Evolutionary conservation across 2,888 invertebrate species (phyloP).

Genomic region (Pheosia gnoma): DNA sequence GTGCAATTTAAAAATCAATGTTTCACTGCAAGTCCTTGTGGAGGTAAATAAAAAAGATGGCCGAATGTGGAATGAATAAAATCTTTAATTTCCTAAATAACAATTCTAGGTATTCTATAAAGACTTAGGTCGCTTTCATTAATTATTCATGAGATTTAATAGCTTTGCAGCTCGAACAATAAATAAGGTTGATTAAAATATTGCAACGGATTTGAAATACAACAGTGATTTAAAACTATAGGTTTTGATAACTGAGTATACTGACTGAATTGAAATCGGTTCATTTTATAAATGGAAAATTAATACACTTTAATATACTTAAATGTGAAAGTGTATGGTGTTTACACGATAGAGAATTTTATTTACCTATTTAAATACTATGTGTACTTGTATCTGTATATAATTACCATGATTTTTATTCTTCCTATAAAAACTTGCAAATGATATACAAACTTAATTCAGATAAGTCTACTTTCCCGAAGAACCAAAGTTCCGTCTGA

Average conservation of each 20-base stretch:
- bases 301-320: neutral
- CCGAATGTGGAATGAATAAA: no score
- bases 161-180: conserved; percentile 36
- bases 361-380: no score
- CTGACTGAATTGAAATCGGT: neutral
- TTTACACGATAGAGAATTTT: no score
- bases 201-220: conserved; percentile 8
- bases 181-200: conserved; percentile 36
- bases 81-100: no score
- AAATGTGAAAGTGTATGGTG: no score
- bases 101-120: conserved; percentile 18
- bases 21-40: neutral
- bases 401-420: no score
- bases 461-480: no score
- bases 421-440: no score
- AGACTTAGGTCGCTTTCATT: conserved; percentile 32
- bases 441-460: no score
- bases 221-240: conserved; percentile 16
- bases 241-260: neutral
- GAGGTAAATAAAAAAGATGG: neutral
- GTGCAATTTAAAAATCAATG: neutral
- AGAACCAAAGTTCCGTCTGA: no score
- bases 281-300: neutral
- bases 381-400: no score
- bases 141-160: conserved; percentile 45